Conservation (phyloP, 1,140 invertebrate species). For the Trinorchestia longiramus region DNA sequence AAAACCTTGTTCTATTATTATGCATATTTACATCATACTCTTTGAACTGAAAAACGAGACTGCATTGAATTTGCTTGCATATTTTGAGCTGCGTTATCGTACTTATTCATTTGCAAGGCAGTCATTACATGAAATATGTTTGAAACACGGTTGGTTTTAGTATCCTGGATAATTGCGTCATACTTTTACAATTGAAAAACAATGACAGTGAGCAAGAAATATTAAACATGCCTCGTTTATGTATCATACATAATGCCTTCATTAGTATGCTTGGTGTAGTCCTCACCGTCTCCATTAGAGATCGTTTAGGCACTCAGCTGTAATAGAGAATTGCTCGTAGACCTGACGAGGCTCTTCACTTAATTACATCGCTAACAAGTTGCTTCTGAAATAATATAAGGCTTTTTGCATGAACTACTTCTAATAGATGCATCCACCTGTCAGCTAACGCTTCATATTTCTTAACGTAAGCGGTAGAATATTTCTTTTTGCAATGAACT, state of each 20-base stretch:
- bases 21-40: not conserved
- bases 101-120: not conserved
- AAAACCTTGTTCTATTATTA: not conserved
- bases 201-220: not conserved
- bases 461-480: not conserved
- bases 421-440: not conserved
- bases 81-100: not conserved
- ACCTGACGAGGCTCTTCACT: not conserved
- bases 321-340: not conserved
- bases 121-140: not conserved
- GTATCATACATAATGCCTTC: not conserved
- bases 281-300: not conserved
- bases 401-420: not conserved
- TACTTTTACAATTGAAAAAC: not conserved
- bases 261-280: not conserved
- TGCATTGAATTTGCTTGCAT: not conserved
- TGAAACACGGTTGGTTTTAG: not conserved
- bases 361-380: not conserved
- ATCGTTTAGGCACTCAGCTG: not conserved
- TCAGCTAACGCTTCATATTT: not conserved
- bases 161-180: not conserved
- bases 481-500: not conserved
- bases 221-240: not conserved
- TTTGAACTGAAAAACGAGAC: not conserved
- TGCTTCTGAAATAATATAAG: not conserved